Conservation (phyloP, 2,888 invertebrate species). For the Heliconius ethilla region DNA sequence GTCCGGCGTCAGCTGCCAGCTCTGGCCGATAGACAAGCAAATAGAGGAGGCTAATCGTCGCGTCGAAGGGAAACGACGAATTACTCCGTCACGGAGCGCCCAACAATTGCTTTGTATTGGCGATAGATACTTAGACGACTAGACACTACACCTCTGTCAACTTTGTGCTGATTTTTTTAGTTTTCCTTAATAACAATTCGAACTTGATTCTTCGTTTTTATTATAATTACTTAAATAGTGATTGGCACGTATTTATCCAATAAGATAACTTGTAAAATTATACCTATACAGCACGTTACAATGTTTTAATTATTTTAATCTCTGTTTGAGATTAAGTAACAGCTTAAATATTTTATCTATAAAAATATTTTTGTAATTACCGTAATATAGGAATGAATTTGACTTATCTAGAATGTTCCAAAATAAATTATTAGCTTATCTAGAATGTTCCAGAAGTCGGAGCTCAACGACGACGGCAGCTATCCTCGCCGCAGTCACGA, state of each 20-base stretch:
- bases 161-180: slow-evolving; percentile 39
- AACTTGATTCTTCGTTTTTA: not conserved
- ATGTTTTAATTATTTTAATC: not conserved
- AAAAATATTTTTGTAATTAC: not conserved
- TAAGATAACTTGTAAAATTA: too few species aligned
- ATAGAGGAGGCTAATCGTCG: slow-evolving; percentile 81
- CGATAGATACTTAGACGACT: slow-evolving; percentile 62
- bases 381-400: not conserved
- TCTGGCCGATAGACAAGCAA: slow-evolving; percentile 78
- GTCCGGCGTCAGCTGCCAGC: slow-evolving; percentile 78
- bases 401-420: slow-evolving; percentile 41
- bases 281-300: not conserved
- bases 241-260: too few species aligned
- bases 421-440: slow-evolving; percentile 43
- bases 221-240: not conserved
- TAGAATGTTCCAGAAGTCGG: slow-evolving; percentile 35
- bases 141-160: slow-evolving; percentile 56
- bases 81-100: slow-evolving; percentile 76
- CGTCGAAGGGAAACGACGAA: slow-evolving; percentile 79
- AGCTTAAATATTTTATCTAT: not conserved
- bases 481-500: slow-evolving; percentile 50
- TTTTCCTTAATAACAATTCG: not conserved
- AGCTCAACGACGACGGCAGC: slow-evolving; percentile 49
- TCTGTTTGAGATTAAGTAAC: not conserved
- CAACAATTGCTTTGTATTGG: slow-evolving; percentile 77